A percentile compares a stretch with the other conserved stretches of the same genome.
Conservation (phyloP, 2,113 vertebrate genomes). For the Halcyon senegalensis region DNA sequence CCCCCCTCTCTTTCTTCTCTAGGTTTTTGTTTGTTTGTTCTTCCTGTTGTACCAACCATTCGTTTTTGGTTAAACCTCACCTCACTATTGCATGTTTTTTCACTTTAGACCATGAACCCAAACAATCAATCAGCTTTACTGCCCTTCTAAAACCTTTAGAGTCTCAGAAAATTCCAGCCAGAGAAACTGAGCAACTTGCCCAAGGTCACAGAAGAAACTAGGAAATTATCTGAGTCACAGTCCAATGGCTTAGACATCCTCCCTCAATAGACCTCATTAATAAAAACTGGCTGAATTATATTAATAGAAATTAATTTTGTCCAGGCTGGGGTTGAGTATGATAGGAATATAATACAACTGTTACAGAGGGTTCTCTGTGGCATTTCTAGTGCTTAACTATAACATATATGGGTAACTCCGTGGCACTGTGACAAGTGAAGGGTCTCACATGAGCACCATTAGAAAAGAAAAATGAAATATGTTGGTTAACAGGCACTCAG, state of each 20-base stretch:
- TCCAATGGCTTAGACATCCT: slow-evolving; percentile 27
- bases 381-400: slow-evolving; percentile 2
- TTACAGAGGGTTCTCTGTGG: neutral
- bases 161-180: neutral
- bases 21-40: neutral
- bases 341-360: neutral
- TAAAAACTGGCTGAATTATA: slow-evolving; percentile 35
- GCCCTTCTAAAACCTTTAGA: neutral
- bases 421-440: neutral
- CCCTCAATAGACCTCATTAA: slow-evolving; percentile 44
- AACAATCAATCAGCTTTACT: neutral
- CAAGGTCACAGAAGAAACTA: slow-evolving; percentile 46
- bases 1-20: neutral
- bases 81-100: neutral
- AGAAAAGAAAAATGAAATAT: neutral
- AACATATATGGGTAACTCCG: neutral
- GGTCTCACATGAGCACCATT: neutral
- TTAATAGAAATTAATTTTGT: slow-evolving; percentile 53
- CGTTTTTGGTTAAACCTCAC: neutral
- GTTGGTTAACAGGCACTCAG: neutral
- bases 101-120: neutral
- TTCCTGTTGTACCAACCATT: neutral
- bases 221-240: slow-evolving; percentile 60
- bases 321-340: neutral
- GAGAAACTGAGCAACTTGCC: neutral